Evolutionary conservation across 2,113 vertebrate genomes (phyloP).

Genomic region (Rhinolophus ferrumequinum): DNA sequence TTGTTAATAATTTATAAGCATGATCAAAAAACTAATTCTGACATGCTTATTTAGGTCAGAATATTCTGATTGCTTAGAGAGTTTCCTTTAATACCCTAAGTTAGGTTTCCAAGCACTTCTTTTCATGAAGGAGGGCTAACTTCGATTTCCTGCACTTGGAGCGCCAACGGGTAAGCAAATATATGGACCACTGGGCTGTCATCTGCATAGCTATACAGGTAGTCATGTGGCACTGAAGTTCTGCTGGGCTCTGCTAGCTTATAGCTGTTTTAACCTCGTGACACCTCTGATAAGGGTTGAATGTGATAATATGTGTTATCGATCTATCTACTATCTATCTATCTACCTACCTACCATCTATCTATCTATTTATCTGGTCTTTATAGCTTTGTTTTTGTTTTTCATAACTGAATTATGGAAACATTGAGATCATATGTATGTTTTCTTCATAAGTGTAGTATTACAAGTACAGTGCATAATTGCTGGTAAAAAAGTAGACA

Average conservation of each 20-base stretch:
- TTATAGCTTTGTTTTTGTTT: neutral
- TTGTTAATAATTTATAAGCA: neutral
- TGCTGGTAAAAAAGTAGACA: neutral
- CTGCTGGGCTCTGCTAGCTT: neutral
- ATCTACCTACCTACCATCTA: neutral
- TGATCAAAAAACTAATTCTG: neutral
- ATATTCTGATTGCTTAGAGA: neutral
- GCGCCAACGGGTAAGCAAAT: neutral
- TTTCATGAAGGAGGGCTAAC: neutral
- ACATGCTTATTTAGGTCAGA: neutral
- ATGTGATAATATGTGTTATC: neutral
- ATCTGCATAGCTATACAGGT: rapidly evolving
- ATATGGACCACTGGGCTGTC: neutral
- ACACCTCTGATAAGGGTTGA: neutral
- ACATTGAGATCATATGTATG: neutral
- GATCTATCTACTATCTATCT: neutral
- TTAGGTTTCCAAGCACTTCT: neutral
- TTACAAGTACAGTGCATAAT: neutral
- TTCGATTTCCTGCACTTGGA: neutral
- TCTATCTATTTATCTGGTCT: neutral
- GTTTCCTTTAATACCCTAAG: neutral
- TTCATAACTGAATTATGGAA: neutral
- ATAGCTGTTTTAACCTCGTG: neutral
- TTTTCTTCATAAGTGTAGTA: neutral
- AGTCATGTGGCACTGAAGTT: neutral